Conservation (phyloP, 1,140 invertebrate genomes). For the Acromyrmex echinatior region DNA sequence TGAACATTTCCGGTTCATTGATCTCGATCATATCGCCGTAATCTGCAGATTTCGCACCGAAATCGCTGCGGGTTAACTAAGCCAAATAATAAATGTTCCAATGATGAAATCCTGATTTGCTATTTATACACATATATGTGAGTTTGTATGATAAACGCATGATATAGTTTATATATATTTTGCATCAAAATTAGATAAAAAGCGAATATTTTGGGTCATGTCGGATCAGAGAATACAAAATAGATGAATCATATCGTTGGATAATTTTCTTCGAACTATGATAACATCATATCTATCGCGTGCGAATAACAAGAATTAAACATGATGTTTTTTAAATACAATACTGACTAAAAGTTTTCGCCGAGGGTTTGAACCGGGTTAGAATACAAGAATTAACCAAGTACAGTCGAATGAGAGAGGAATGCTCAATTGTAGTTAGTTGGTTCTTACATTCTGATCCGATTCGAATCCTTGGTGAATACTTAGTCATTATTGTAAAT, state of each 20-base stretch:
- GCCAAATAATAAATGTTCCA: slow-evolving; percentile 53
- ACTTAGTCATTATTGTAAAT: too few species aligned
- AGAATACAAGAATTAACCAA: too few species aligned
- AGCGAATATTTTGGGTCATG: slow-evolving; percentile 22
- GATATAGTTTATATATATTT: not conserved
- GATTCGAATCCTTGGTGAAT: too few species aligned
- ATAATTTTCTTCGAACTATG: not conserved
- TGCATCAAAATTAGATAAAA: slow-evolving; percentile 39
- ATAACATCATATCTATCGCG: not conserved
- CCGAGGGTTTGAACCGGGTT: too few species aligned
- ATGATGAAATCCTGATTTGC: slow-evolving; percentile 20
- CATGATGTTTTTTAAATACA: not conserved
- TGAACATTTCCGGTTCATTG: slow-evolving; percentile 60
- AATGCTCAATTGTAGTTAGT: too few species aligned
- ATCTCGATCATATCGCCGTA: slow-evolving; percentile 9
- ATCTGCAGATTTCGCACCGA: slow-evolving; percentile 34
- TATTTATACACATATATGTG: not conserved
- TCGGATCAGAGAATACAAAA: not conserved
- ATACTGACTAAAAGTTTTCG: not conserved
- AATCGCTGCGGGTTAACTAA: slow-evolving; percentile 54
- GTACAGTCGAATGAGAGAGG: too few species aligned
- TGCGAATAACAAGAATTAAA: not conserved
- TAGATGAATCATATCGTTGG: slow-evolving; percentile 23
- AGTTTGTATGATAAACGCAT: not conserved
- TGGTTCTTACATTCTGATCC: too few species aligned